phyloP scores from a whole-genome alignment of 2,888 invertebrate species.

The Rhaphigaster nebulosa region DNA sequence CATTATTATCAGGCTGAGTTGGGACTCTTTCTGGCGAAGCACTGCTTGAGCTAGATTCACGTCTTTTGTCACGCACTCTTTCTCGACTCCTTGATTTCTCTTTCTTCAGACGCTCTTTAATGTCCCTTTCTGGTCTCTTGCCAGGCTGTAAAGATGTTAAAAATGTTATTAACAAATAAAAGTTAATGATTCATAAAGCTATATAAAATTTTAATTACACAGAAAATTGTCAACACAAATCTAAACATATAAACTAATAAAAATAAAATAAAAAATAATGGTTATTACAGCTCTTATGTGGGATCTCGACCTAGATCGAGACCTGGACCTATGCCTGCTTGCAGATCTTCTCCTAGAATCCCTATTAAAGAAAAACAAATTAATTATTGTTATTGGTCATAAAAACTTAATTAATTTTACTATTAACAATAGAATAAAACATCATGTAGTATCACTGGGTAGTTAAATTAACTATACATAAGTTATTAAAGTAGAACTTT shows the following conservation, averaged over 20 bases:
- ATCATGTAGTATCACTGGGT: too few relatives aligned
- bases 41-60: slow-evolving; percentile 64
- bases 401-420: too few relatives aligned
- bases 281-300: slow-evolving; percentile 60
- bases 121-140: slow-evolving; percentile 61
- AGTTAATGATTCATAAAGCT: background rate
- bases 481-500: too few relatives aligned
- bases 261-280: background rate
- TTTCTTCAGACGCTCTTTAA: slow-evolving; percentile 64
- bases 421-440: too few relatives aligned
- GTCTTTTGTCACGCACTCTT: slow-evolving; percentile 64
- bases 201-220: background rate
- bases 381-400: background rate
- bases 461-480: too few relatives aligned
- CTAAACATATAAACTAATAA: background rate
- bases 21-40: slow-evolving; percentile 66
- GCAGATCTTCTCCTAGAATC: slow-evolving; percentile 64
- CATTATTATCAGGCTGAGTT: slow-evolving; percentile 56
- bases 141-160: slow-evolving; percentile 43
- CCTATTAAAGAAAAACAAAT: slow-evolving; percentile 59
- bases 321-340: slow-evolving; percentile 65
- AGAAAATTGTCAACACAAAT: background rate
- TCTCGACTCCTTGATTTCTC: slow-evolving; percentile 65
- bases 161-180: background rate
- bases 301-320: slow-evolving; percentile 65